phyloP scores from a whole-genome alignment of 2,888 invertebrate genomes.

The Cristatella mucedo region DNA sequence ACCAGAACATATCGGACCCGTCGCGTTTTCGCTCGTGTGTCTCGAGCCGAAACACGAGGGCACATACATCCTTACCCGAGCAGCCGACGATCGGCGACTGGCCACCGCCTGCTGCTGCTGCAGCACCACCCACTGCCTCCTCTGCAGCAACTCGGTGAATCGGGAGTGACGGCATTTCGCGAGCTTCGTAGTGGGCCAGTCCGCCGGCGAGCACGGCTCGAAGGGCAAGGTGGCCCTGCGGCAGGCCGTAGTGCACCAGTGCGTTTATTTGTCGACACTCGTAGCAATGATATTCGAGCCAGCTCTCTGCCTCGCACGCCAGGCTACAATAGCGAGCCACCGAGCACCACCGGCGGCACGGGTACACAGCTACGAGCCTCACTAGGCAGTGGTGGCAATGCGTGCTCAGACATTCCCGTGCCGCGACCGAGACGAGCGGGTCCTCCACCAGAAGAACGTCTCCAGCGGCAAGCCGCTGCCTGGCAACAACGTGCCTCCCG shows the following conservation, averaged over 20 bases:
- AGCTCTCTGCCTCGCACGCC: conserved; percentile 25
- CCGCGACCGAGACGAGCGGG: conserved; percentile 60
- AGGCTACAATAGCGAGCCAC: conserved; percentile 33
- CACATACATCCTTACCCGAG: too few species aligned
- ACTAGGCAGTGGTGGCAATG: conserved; percentile 56
- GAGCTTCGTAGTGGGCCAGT: too few species aligned
- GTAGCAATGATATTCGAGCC: conserved; percentile 28
- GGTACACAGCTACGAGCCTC: conserved; percentile 32
- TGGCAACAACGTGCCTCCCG: too few species aligned
- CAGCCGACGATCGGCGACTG: too few species aligned
- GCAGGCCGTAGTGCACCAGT: conserved; percentile 51
- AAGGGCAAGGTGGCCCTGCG: conserved; percentile 48
- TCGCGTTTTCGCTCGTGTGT: too few species aligned
- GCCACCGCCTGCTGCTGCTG: too few species aligned
- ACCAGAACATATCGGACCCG: too few species aligned
- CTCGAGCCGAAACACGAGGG: conserved; percentile 50
- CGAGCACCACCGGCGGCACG: conserved; percentile 26
- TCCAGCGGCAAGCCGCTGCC: conserved; percentile 44
- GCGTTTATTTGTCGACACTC: conserved; percentile 57
- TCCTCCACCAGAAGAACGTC: conserved; percentile 61
- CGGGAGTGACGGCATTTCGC: too few species aligned
- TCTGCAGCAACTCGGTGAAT: too few species aligned
- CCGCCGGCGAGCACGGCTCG: conserved; percentile 18
- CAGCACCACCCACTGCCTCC: too few species aligned
- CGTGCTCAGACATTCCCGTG: conserved; percentile 43